Evolutionary conservation across 2,888 invertebrate genomes (phyloP).

Genomic region (Taenaris catops): DNA sequence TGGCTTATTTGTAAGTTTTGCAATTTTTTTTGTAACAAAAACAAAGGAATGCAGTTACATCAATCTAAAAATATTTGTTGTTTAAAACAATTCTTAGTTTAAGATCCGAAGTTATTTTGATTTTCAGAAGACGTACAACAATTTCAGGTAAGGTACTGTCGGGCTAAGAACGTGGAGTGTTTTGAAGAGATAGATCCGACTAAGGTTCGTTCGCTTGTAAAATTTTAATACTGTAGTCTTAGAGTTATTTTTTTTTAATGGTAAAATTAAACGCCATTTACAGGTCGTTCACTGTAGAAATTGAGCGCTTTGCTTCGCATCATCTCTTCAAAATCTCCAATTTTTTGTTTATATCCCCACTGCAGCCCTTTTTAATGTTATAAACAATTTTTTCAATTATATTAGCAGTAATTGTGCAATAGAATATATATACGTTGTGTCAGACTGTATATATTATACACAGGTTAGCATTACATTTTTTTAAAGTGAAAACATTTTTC

Average conservation of each 20-base stretch:
- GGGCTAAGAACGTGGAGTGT: constrained; percentile 60
- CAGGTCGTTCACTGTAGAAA: constrained; percentile 4
- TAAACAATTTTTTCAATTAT: too few species aligned
- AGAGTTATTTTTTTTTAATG: not conserved
- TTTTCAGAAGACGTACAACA: constrained; percentile 30
- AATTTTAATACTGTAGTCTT: constrained; percentile 3
- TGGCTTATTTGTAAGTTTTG: too few species aligned
- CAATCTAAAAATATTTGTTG: too few species aligned
- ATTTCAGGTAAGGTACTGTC: constrained; percentile 62
- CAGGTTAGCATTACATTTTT: too few species aligned
- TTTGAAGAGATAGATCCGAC: constrained; percentile 60
- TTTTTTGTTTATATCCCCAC: constrained; percentile 22
- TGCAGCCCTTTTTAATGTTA: too few species aligned
- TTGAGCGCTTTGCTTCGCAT: constrained; percentile 11
- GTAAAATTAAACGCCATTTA: not conserved
- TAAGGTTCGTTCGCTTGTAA: constrained; percentile 47
- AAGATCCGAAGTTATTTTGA: constrained; percentile 1
- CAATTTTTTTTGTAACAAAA: too few species aligned
- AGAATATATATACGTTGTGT: too few species aligned
- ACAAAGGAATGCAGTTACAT: too few species aligned
- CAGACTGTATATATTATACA: too few species aligned
- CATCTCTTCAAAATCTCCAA: constrained; percentile 58
- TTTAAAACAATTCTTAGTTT: not conserved
- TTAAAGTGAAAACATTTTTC: too few species aligned
- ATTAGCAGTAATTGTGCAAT: too few species aligned